Conservation (phyloP, 2,113 vertebrate species). For the Xiphophorus hellerii region DNA sequence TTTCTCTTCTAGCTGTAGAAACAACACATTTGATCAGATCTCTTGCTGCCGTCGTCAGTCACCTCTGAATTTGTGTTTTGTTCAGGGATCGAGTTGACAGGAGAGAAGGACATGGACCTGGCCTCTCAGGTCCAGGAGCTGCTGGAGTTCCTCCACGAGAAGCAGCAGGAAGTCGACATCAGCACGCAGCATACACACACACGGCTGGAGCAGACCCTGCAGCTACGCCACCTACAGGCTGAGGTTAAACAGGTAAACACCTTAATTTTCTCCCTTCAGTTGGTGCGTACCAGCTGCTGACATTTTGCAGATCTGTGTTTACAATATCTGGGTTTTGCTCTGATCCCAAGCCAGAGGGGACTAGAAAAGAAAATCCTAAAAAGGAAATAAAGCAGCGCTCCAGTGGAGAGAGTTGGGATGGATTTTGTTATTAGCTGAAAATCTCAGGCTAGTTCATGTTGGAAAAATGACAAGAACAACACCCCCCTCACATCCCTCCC, state of each 20-base stretch:
- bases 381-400: not conserved
- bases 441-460: not conserved
- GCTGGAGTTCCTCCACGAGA: conserved; percentile 97
- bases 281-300: not conserved
- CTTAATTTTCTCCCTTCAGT: not conserved
- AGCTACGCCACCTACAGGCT: conserved; percentile 94
- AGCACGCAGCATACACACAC: conserved; percentile 94
- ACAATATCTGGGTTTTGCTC: not conserved
- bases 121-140: conserved; percentile 98
- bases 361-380: not conserved
- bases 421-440: conserved; percentile 9
- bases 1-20: not conserved
- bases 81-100: conserved; percentile 94
- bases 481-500: not conserved
- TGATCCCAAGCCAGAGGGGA: not conserved
- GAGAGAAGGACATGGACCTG: conserved; percentile 96
- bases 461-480: conserved; percentile 18
- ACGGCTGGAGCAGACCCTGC: conserved; percentile 91
- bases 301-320: not conserved
- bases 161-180: conserved; percentile 94
- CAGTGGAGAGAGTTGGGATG: not conserved
- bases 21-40: not conserved
- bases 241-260: conserved; percentile 94
- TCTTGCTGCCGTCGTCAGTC: not conserved
- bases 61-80: conserved; percentile 4